Conservation (phyloP, 2,797 vertebrate genomes). For the Halcyon leucocephala region DNA sequence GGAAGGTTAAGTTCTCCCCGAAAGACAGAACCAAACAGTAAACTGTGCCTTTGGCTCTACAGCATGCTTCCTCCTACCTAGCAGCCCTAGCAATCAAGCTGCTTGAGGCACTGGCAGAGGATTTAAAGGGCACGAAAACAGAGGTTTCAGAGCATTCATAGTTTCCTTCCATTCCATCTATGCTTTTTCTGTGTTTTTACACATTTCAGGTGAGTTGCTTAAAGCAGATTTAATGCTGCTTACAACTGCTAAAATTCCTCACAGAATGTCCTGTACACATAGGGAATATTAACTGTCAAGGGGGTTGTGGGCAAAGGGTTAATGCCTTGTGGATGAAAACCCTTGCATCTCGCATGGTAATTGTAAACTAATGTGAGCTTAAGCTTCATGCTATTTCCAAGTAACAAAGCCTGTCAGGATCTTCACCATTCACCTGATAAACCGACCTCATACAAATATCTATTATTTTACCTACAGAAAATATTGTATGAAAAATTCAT, state of each 20-base stretch:
- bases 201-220: slow-evolving; percentile 27
- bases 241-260: not conserved
- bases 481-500: not conserved
- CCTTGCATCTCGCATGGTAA: not conserved
- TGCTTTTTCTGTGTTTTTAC: not conserved
- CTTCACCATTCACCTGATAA: not conserved
- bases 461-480: not conserved
- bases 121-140: not conserved
- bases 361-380: not conserved
- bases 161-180: not conserved
- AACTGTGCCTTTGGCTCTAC: not conserved
- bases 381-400: not conserved
- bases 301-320: not conserved
- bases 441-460: not conserved
- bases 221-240: not conserved
- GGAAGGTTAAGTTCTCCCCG: not conserved
- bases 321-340: not conserved
- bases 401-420: not conserved
- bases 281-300: not conserved
- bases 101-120: not conserved
- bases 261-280: not conserved
- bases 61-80: not conserved
- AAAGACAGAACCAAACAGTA: not conserved
- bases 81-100: not conserved
- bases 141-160: not conserved